Evolutionary conservation across 2,888 invertebrate genomes (phyloP), one percentile per base, ranked within the genome.

Genomic region (Caenorhabditis sulstoni): DNA sequence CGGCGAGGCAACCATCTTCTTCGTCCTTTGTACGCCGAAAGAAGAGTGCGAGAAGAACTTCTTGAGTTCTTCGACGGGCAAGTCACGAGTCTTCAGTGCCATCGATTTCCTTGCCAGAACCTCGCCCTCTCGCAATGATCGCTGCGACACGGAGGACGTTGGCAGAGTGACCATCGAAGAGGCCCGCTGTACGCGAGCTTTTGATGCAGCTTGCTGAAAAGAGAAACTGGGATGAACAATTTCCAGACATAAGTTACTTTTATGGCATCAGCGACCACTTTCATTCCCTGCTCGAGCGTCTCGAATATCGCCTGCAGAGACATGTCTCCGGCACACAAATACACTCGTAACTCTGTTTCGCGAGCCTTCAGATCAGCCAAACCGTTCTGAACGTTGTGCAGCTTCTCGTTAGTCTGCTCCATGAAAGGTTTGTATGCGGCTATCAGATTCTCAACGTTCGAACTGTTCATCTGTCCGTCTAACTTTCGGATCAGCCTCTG

Each of bases 41-140:
- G 78, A 67, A 14, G 61, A 49, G 35, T 57, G 73, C 12, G 64
- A 65, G 49, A 79, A 79, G 7, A 79, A 52, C 35, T 74, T 74
- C 22, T 74, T 73, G 14, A 79, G 45, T 20, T 74, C 79, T 45
- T 79, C 79, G 1, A 79, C 75, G 14, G 79, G 79, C 16, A 79
- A 44, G 37, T 79, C 79, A 18, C 79, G 23, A 9, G 68, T 59
- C 39, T 79, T 79, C 29, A 79, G 45, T 0, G 79, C 79, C 70
- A 79, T 53, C 18, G 79, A 79, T n/a, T 75, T 58, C 22, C 79
- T 58, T 1, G 75, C 22, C 47, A 79, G 29, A 23, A 47, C 44
- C 52, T 79, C 79, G 8, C 79, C 79, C 50, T 71, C 75, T 23
- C 65, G 49, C 22, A 79, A 20, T 9, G 68, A 68, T 44, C 79